phyloP scores from a whole-genome alignment of 2,113 vertebrate species.

The Vanacampus margaritifer region DNA sequence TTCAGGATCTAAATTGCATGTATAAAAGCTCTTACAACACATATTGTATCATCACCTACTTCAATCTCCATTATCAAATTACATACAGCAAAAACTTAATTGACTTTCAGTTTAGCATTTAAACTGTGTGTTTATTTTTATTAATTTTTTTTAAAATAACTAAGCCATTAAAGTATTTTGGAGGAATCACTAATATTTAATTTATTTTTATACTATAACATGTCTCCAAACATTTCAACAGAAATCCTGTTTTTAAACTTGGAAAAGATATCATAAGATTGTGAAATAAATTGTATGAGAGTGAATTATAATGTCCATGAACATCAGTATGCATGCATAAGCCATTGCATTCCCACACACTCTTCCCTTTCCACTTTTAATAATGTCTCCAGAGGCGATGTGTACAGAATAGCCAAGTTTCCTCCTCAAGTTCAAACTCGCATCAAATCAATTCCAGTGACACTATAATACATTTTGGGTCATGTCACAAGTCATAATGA shows the following conservation, averaged over 20 bases:
- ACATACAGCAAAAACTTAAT: neutral
- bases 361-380: constrained; percentile 42
- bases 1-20: neutral
- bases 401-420: constrained; percentile 74
- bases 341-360: constrained; percentile 34
- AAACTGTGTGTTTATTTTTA: neutral
- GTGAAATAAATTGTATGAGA: neutral
- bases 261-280: constrained; percentile 8
- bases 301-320: constrained; percentile 17
- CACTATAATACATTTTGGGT: constrained; percentile 80
- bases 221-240: neutral
- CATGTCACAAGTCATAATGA: constrained; percentile 81
- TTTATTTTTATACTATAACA: neutral
- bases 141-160: neutral
- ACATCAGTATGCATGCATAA: constrained; percentile 28
- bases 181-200: neutral
- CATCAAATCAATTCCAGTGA: constrained; percentile 73
- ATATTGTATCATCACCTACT: neutral
- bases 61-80: neutral
- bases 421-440: constrained; percentile 71
- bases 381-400: constrained; percentile 67
- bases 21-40: neutral
- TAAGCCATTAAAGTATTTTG: neutral
- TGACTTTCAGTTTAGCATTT: neutral
- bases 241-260: neutral